Conservation (phyloP, 2,113 vertebrate genomes). For the Etheostoma cragini region DNA sequence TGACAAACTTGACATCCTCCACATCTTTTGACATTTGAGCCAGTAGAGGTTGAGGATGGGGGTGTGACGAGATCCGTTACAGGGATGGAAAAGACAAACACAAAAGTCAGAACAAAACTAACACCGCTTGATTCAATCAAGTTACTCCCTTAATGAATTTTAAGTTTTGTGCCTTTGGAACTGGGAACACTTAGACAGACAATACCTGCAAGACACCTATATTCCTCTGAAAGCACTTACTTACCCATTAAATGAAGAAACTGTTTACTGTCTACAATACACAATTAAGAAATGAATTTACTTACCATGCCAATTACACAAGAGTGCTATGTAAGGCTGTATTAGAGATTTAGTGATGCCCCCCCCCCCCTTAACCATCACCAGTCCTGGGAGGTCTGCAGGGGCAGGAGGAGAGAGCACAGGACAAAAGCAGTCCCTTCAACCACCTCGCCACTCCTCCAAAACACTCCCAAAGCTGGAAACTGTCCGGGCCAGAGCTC, state of each 20-base stretch:
- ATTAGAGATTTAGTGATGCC: slow-evolving; percentile 64
- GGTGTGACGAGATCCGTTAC: slow-evolving; percentile 24
- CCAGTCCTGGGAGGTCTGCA: slow-evolving; percentile 79
- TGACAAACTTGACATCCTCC: slow-evolving; percentile 99
- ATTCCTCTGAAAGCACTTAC: slow-evolving; percentile 39
- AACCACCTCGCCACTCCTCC: slow-evolving; percentile 68
- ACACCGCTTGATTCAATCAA: background rate
- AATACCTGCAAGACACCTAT: slow-evolving; percentile 53
- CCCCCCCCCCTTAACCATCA: slow-evolving; percentile 51
- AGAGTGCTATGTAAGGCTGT: slow-evolving; percentile 21
- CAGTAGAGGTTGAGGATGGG: background rate
- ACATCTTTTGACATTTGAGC: slow-evolving; percentile 86
- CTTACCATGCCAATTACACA: slow-evolving; percentile 45
- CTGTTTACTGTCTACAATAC: background rate
- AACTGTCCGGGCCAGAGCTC: slow-evolving; percentile 38
- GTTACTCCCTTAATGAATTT: background rate
- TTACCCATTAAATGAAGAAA: slow-evolving; percentile 51
- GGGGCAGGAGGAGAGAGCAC: slow-evolving; percentile 66
- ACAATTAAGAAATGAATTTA: slow-evolving; percentile 17
- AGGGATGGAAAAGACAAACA: slow-evolving; percentile 46
- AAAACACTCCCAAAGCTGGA: slow-evolving; percentile 71
- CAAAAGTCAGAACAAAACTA: slow-evolving; percentile 28
- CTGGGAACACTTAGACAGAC: slow-evolving; percentile 41
- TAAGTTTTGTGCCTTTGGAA: slow-evolving; percentile 15
- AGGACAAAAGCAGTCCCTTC: slow-evolving; percentile 66